Conservation (phyloP, 2,888 invertebrate species). For the Matsumyia berberina region DNA sequence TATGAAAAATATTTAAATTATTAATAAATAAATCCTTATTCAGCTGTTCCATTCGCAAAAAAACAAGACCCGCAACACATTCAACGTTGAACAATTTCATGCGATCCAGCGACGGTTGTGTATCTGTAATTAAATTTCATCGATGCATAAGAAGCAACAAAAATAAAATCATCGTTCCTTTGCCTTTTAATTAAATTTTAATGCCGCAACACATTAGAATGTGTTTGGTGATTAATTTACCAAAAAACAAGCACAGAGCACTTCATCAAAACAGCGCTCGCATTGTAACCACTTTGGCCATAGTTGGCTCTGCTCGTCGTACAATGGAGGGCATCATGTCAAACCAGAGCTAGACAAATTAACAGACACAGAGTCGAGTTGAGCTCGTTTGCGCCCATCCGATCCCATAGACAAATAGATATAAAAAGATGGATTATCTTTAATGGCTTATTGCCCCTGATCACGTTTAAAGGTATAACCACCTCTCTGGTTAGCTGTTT, state of each 20-base stretch:
- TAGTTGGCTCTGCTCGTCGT: slow-evolving; percentile 1
- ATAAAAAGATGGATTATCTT: slow-evolving; percentile 57
- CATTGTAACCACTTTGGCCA: slow-evolving; percentile 5
- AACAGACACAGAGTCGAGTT: slow-evolving; percentile 39
- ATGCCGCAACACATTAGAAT: slow-evolving; percentile 66
- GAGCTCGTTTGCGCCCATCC: slow-evolving; percentile 15
- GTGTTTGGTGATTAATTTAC: slow-evolving; percentile 60
- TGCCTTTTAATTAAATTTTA: slow-evolving; percentile 71
- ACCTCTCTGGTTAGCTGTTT: slow-evolving; percentile 21
- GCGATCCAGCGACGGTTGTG: background rate
- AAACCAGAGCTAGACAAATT: slow-evolving; percentile 42
- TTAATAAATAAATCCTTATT: background rate
- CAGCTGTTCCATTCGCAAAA: background rate
- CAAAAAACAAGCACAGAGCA: slow-evolving; percentile 16
- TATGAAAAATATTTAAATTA: background rate
- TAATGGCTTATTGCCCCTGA: slow-evolving; percentile 64
- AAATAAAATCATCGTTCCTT: slow-evolving; percentile 24
- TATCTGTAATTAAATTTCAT: slow-evolving; percentile 64
- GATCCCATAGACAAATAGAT: slow-evolving; percentile 46
- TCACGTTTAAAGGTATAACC: slow-evolving; percentile 51
- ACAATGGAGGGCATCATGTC: slow-evolving; percentile 62
- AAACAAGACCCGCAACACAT: slow-evolving; percentile 10
- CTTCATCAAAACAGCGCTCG: slow-evolving; percentile 17
- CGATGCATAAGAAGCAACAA: slow-evolving; percentile 49
- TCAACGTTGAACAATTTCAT: background rate